phyloP scores from a whole-genome alignment of 2,797 vertebrate genomes.

The Erethizon dorsatum region DNA sequence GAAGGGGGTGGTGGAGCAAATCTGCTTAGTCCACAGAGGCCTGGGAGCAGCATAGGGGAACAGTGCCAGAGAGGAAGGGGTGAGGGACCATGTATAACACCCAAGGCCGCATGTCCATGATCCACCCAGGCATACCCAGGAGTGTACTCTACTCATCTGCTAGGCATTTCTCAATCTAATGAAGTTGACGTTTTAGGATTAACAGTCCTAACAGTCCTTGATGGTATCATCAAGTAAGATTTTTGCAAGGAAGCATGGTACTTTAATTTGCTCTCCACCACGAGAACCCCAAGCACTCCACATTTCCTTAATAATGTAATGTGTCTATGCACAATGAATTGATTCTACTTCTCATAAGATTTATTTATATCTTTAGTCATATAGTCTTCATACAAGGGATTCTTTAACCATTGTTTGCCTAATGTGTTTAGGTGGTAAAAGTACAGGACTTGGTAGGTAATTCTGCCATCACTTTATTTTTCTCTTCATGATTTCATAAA shows the following conservation, averaged over 20 bases:
- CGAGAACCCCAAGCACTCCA: not conserved
- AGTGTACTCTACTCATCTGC: not conserved
- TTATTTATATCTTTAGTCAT: constrained; percentile 31
- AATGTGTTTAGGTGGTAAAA: constrained; percentile 23
- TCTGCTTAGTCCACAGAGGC: not conserved
- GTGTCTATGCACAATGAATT: not conserved
- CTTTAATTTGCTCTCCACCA: not conserved
- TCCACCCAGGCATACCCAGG: not conserved
- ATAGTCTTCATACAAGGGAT: not conserved
- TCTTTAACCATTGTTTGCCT: not conserved
- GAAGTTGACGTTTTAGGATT: not conserved
- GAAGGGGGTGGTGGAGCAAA: not conserved
- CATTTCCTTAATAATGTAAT: constrained; percentile 42
- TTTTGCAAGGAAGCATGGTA: constrained; percentile 14
- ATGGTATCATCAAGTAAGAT: not conserved
- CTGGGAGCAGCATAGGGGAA: not conserved
- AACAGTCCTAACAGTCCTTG: not conserved
- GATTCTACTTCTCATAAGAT: not conserved
- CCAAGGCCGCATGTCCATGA: not conserved
- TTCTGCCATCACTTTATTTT: constrained; percentile 43
- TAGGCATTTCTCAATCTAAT: not conserved
- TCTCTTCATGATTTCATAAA: constrained; percentile 54
- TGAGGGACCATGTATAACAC: not conserved
- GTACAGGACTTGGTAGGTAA: not conserved
- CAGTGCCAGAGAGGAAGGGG: not conserved